A percentile compares a stretch with the other conserved stretches of the same genome.
Conservation (phyloP, 2,888 invertebrate species). For the Troilus luridus region DNA sequence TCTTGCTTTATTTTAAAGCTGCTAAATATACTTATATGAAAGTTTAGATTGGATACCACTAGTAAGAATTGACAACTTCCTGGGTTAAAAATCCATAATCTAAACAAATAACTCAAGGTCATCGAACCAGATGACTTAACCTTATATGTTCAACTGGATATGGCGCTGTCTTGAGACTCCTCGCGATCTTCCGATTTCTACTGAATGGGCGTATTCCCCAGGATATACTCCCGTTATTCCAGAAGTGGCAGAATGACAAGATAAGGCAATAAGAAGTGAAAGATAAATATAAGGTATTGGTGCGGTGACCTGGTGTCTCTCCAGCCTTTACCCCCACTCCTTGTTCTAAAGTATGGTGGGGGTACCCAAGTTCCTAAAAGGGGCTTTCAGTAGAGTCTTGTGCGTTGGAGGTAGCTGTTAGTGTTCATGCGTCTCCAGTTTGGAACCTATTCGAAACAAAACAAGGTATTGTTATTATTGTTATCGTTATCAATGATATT, state of each 20-base stretch:
- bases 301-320: background rate
- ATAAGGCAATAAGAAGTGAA: slow-evolving; percentile 3
- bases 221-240: background rate
- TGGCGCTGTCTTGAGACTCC: no score
- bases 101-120: no score
- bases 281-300: slow-evolving; percentile 16
- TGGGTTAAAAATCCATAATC: no score
- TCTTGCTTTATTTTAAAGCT: no score
- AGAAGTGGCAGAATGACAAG: background rate
- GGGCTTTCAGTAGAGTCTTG: background rate
- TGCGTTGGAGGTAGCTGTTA: background rate
- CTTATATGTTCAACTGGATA: no score
- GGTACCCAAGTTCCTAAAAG: background rate
- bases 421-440: slow-evolving; percentile 17
- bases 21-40: no score
- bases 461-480: background rate
- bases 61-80: no score
- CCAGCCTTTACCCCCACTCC: background rate
- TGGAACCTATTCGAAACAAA: background rate
- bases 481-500: background rate
- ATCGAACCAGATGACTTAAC: no score
- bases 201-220: background rate
- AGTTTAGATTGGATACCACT: no score
- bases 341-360: background rate
- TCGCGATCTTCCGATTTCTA: background rate